Percentiles rank a stretch among this genome's conserved stretches.
Evolutionary conservation across 2,113 vertebrate species (phyloP).

Genomic region (Cebus imitator): DNA sequence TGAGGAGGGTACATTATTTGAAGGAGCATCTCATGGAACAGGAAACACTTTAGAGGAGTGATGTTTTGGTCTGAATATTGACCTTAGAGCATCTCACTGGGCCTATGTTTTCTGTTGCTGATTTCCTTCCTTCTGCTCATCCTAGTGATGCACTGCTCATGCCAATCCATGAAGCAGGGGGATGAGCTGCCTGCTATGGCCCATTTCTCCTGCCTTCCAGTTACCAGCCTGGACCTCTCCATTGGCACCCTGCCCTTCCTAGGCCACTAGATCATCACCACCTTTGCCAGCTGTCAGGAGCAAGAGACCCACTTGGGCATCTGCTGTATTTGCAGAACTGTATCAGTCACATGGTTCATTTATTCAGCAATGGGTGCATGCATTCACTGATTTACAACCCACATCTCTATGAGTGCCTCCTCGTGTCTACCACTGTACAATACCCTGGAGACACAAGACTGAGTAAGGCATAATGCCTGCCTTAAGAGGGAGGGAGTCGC

Average conservation of each 20-base stretch:
- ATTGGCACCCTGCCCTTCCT: neutral
- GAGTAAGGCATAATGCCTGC: neutral
- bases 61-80: neutral
- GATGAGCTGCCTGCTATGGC: neutral
- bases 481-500: neutral
- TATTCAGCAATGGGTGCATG: neutral
- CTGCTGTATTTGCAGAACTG: neutral
- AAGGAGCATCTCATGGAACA: neutral
- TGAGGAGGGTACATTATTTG: neutral
- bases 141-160: neutral
- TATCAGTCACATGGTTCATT: neutral
- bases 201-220: neutral
- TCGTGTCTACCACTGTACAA: neutral
- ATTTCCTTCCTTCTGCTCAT: neutral
- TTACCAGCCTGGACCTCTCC: neutral
- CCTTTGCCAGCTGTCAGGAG: neutral
- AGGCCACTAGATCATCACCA: neutral
- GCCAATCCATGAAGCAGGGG: neutral
- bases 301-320: neutral
- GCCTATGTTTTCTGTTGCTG: neutral
- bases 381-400: neutral
- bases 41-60: neutral
- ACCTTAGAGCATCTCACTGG: neutral
- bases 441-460: neutral
- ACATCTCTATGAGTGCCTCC: neutral